phyloP scores from a whole-genome alignment of 2,888 invertebrate species.

The Chrysolina americana region DNA sequence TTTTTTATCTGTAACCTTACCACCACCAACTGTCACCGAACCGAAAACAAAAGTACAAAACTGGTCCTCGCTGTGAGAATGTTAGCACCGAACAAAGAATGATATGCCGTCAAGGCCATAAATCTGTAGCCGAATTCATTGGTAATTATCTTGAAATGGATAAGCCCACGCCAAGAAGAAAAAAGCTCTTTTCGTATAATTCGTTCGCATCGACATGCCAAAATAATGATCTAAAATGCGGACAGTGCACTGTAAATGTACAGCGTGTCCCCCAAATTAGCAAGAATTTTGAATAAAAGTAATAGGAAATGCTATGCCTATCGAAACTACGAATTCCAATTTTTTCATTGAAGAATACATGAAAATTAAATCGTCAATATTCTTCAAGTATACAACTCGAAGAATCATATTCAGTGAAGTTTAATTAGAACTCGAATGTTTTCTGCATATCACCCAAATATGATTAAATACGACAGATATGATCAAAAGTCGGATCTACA shows the following conservation, averaged over 20 bases:
- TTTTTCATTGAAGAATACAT: no score
- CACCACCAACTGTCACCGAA: background rate
- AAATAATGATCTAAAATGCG: conserved; percentile 1
- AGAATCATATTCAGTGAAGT: no score
- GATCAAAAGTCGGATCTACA: no score
- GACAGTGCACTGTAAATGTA: background rate
- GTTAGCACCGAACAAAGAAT: background rate
- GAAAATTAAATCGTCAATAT: no score
- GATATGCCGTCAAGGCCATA: background rate
- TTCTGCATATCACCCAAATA: no score
- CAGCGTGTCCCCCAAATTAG: background rate
- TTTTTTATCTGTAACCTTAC: background rate
- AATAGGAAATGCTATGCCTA: no score
- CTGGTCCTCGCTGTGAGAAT: conserved; percentile 5
- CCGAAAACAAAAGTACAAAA: conserved; percentile 7
- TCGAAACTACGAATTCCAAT: no score
- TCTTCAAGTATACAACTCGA: no score
- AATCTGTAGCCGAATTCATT: conserved; percentile 7
- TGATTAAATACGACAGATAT: no score
- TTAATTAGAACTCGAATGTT: no score
- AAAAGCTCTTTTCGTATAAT: conserved; percentile 4
- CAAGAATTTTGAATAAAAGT: no score
- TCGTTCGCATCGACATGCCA: background rate
- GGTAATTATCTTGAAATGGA: background rate
- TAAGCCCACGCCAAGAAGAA: conserved; percentile 9